phyloP scores from a whole-genome alignment of 23 tunicate species.

The Clavelina lepadiformis region DNA sequence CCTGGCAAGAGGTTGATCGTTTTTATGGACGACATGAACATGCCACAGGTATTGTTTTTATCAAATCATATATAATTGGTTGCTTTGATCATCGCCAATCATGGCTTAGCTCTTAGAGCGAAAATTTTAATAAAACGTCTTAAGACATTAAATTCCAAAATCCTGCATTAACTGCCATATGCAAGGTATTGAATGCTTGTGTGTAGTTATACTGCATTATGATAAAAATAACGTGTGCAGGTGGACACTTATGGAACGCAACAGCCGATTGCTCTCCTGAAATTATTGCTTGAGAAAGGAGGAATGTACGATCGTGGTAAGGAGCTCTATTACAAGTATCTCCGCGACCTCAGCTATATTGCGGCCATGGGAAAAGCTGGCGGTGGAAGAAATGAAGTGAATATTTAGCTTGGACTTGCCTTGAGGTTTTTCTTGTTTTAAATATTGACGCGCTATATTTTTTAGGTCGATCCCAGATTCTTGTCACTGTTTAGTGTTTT shows the following conservation, averaged over 20 bases:
- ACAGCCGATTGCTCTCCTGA: slow-evolving; percentile 96
- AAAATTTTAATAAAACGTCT: no score
- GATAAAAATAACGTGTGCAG: no score
- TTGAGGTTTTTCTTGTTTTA: not conserved
- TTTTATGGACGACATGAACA: slow-evolving; percentile 99
- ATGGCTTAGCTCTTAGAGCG: no score
- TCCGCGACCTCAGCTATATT: slow-evolving; percentile 83
- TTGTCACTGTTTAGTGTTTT: slow-evolving; percentile 91
- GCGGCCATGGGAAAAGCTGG: slow-evolving; percentile 99
- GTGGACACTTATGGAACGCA: slow-evolving; percentile 95
- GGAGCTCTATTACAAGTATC: slow-evolving; percentile 87
- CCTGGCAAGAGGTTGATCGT: slow-evolving; percentile 96
- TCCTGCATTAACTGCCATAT: no score
- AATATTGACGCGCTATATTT: not conserved
- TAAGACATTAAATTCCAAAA: no score
- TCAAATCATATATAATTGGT: no score
- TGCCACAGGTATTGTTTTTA: slow-evolving; percentile 82
- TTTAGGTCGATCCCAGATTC: slow-evolving; percentile 92
- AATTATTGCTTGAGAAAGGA: slow-evolving; percentile 89
- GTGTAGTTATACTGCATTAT: no score
- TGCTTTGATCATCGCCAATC: no score
- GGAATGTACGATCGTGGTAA: slow-evolving; percentile 98
- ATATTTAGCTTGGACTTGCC: not conserved
- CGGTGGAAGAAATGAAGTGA: slow-evolving; percentile 95
- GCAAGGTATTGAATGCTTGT: no score